Percentiles rank a stretch among this genome's conserved stretches.
These are phyloP conservation scores for Hemicentrotus pulcherrimus DNA, from an alignment of 35 echinoderm and acorn worm genomes.

Conservation along the genomic window DNA sequence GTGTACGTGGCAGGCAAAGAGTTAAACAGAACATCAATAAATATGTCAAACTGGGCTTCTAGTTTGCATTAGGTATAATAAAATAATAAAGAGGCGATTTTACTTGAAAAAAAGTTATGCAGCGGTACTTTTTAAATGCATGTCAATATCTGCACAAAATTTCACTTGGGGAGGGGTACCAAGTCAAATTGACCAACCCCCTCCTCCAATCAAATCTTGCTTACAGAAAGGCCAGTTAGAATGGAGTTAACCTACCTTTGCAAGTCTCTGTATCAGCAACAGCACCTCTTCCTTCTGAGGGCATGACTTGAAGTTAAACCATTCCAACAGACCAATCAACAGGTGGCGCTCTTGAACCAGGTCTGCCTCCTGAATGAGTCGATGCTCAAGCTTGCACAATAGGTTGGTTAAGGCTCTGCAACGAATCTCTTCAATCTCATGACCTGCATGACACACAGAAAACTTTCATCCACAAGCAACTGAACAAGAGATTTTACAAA, in stretches of 20 bases:
- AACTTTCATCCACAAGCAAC: neutral
- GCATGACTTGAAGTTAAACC: slow-evolving; percentile 80
- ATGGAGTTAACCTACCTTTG: neutral
- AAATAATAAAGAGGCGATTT: too few species aligned
- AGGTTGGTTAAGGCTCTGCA: slow-evolving; percentile 78
- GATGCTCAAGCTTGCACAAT: slow-evolving; percentile 78
- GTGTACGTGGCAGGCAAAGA: too few species aligned
- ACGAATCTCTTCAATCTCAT: slow-evolving; percentile 90
- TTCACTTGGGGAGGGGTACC: too few species aligned
- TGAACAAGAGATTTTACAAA: neutral
- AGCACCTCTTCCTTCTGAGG: slow-evolving; percentile 74
- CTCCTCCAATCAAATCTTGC: too few species aligned
- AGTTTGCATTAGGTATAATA: too few species aligned
- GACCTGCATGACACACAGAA: slow-evolving; percentile 61
- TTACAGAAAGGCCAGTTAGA: too few species aligned
- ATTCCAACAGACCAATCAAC: slow-evolving; percentile 74
- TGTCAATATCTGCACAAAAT: too few species aligned
- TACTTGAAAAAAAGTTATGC: too few species aligned
- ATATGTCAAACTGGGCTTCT: too few species aligned
- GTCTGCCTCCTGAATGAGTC: slow-evolving; percentile 70
- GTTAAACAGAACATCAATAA: too few species aligned
- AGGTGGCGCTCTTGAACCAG: slow-evolving; percentile 78
- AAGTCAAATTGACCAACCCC: too few species aligned
- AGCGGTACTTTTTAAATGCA: too few species aligned
- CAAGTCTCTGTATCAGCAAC: slow-evolving; percentile 59